Evolutionary conservation across 1,140 invertebrate genomes (phyloP), one percentile per base, ranked within the genome.

Genomic region (Drosophila navojoa): DNA sequence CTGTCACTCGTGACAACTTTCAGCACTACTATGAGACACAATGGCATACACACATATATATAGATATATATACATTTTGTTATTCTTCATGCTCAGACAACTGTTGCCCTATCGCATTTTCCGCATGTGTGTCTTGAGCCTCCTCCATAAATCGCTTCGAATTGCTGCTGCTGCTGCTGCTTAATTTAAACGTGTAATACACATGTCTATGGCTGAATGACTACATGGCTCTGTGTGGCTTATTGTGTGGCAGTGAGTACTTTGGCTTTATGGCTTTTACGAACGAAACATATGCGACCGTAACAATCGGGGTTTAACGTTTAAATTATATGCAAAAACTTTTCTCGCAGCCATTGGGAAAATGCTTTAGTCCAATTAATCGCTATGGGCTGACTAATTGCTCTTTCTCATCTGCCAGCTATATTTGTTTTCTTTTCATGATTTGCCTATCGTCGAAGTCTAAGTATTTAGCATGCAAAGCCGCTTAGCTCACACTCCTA

Each of bases 101-200:
- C 52, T 63, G 67, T 61, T 76, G 76, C 42, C 53, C 25, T 42
- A 22, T 19, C 50, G 50, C 27, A 27, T 5, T 15, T 27, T 27
- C 11, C 25, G 27, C 9, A 4, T 11, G 50, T 11, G 29, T 27
- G 1, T 9, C 49, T 47, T 54, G 59, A 72, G 60, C 27, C 60
- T 55, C 32, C 59, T 42, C 62, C 78, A 76, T 85, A 85, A 86
- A 85, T 85, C 82, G 70, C 70, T 76, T 81, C 62, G 72, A 75
- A 79, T 76, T 84, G 71, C 76, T 59, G 22, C 42, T 84, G 71
- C 76, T 59, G 22, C 42, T 55, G 66, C 63, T 77, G 49, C 70
- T 66, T 59, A 78, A 85, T 76, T 85, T 81, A 66, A 86, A 78
- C 74, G 67, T 76, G 78, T 75, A 42, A 58, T 57, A 71, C 68